Conservation (phyloP, 1,140 invertebrate species). For the Danaus plexippus region DNA sequence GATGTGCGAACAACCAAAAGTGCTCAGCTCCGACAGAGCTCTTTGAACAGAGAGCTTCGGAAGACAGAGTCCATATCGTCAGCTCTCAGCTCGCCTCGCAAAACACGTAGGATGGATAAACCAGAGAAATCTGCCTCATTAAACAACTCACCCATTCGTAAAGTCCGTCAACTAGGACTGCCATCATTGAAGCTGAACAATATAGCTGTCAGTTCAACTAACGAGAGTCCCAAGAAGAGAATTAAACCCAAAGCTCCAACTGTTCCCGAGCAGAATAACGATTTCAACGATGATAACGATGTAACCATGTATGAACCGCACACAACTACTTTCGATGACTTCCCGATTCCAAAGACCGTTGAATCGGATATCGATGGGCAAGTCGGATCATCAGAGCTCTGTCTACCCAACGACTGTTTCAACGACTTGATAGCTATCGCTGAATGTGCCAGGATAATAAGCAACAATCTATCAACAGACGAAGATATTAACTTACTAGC, state of each 20-base stretch:
- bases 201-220: constrained; percentile 46
- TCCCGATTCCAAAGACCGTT: constrained; percentile 45
- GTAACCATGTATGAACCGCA: constrained; percentile 69
- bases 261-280: constrained; percentile 37
- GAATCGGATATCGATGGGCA: constrained; percentile 63
- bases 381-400: constrained; percentile 56
- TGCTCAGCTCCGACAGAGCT: constrained; percentile 52
- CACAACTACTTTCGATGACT: constrained; percentile 55
- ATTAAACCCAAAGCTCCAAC: constrained; percentile 42
- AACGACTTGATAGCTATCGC: constrained; percentile 65
- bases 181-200: constrained; percentile 46
- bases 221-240: constrained; percentile 58
- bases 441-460: constrained; percentile 51
- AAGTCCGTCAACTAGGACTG: constrained; percentile 61
- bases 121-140: constrained; percentile 61
- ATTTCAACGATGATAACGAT: constrained; percentile 56
- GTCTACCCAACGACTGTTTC: constrained; percentile 63
- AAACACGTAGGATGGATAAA: constrained; percentile 64
- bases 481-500: constrained; percentile 59
- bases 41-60: constrained; percentile 50
- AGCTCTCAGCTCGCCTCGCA: constrained; percentile 54
- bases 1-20: constrained; percentile 54
- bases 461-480: constrained; percentile 35
- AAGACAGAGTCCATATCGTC: constrained; percentile 51
- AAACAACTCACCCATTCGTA: constrained; percentile 66